Base-by-base conservation (phyloP, 1,140 invertebrate species). In the Linepithema humile region DNA sequence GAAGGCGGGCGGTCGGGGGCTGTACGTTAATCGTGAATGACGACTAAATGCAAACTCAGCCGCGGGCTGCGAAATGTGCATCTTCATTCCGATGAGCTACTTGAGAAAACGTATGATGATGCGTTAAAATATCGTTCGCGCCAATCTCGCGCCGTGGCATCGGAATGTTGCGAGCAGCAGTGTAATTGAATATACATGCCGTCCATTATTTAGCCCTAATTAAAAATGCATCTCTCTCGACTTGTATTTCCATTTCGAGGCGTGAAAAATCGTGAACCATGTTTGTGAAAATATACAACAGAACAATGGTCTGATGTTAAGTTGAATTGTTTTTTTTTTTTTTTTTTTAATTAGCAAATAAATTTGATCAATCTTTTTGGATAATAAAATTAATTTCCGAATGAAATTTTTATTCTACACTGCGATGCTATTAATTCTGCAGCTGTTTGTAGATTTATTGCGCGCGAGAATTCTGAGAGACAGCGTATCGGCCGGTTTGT, bases 31-130 rank as follows among this genome's bases (percentile, higher is more conserved):
- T 72, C 50, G 65, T 45, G 17, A 43, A 82, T 82, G 55, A 74
- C 69, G 70, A 73, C 29, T 74, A 74, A 82, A 74, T 62, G 55
- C 70, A 60, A 59, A 35, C 53, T 50, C 17, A 72, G 43, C 59
- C 59, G 59, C 59, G 38, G 57, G 55, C n/a, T n/a, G n/a, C 43
- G 48, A 78, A 53, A 78, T 29, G 64, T 55, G 59, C 45, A 3
- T 65, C 59, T 77, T 70, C 50, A 80, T 70, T 29, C 26, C 29
- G 29, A 67, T 38, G 10, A 70, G 43, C 67, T 40, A 57, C 23
- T 62, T 29, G 75, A 70, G 48, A 55, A 70, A 70, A 43, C 12
- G 35, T 50, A 17, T 17, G 23, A 20, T 50, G 29, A 50, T 15
- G 29, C 20, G 43, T 50, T 77, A n/a, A 65, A 65, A 20, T 38